Evolutionary conservation across 2,888 invertebrate species (phyloP), one percentile per base, ranked within the genome.

Genomic region (Euzophera pinguis): DNA sequence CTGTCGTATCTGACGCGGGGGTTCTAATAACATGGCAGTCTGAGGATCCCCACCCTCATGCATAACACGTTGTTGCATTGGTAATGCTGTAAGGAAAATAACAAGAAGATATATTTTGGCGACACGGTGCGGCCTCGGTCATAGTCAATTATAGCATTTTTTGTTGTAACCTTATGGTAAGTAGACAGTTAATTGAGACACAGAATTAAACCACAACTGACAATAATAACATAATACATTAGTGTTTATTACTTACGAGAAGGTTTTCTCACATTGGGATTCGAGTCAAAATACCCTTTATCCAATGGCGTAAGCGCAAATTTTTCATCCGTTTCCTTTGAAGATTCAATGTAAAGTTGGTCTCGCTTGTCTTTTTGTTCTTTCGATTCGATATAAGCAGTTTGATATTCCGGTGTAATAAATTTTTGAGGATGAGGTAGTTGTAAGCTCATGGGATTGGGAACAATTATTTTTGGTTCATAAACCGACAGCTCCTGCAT

Each of bases 1-100:
- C 62, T 89, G 89, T 0, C 90, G 77, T 3, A 59, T 84, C 49
- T 77, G 72, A 0, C 90, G 80, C 0, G 75, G 82, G 0, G 69
- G 73, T 32, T 71, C 69, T 1, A 72, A 52, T 6, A 60, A 34
- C 49, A 61, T 58, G 2, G 65, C 56, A 0, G 53, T 10, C 38
- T 53, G 53, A 3, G 56, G 52, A 3, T 62, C 61, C 1, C 65
- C 69, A 4, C 65, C 71, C 50, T 71, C 71, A 9, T 67, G 67
- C 1, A 61, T 64, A 6, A 58, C 64, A 9, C 62, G 54, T 10
- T 55, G 37, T 52, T 54, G 55, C 53, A 50, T 27, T 10, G 41
- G 27, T 7, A 50, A 38, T 43, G 52, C 58, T 57, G 53, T 7
- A 54, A 56, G 27, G 35, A 22, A 3, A 22, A 3, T 22, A 22